Conservation (phyloP, 2,113 vertebrate genomes). For the Trichechus manatus region DNA sequence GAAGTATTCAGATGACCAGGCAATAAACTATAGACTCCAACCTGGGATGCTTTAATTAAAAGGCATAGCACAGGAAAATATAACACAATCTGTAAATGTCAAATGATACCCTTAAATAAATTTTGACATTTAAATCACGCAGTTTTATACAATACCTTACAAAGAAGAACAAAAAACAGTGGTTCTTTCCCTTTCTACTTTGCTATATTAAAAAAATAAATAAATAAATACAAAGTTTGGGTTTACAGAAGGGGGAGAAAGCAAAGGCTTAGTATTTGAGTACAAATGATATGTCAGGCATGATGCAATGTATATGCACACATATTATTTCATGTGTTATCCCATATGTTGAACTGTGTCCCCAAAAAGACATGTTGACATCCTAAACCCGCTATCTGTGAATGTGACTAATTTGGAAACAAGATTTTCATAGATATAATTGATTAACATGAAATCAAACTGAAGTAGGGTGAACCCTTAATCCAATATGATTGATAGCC, state of each 20-base stretch:
- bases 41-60: conserved; percentile 25
- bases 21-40: conserved; percentile 20
- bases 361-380: too few species aligned
- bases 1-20: background rate
- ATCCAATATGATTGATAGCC: too few species aligned
- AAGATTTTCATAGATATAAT: too few species aligned
- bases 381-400: too few species aligned
- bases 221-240: background rate
- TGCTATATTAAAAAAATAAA: conserved; percentile 6
- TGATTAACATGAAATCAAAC: too few species aligned
- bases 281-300: background rate
- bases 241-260: background rate
- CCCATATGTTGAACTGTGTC: too few species aligned
- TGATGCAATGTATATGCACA: background rate
- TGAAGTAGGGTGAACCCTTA: too few species aligned
- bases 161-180: background rate
- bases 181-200: background rate
- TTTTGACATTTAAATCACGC: conserved; percentile 35
- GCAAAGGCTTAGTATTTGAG: background rate
- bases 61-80: conserved; percentile 20
- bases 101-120: conserved; percentile 32
- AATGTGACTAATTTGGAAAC: too few species aligned
- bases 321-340: background rate
- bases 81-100: conserved; percentile 34
- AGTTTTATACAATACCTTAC: background rate